Conservation (phyloP, 2,113 vertebrate species). For the Ctenomys sociabilis region DNA sequence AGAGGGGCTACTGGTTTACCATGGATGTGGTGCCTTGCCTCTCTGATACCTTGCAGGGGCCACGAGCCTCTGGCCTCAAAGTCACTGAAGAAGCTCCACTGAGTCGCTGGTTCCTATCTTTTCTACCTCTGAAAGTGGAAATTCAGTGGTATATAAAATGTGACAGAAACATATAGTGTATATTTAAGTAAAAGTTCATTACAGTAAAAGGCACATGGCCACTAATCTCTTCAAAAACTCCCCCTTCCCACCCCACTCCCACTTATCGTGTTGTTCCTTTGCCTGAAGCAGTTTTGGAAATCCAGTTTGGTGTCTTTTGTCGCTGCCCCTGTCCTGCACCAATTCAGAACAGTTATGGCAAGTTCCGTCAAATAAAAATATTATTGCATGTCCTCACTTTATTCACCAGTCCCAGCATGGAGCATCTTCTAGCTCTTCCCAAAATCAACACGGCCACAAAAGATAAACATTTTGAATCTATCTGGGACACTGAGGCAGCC, state of each 20-base stretch:
- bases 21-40: rapidly evolving
- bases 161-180: background rate
- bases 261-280: background rate
- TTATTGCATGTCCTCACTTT: background rate
- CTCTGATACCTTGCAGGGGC: background rate
- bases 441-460: no score
- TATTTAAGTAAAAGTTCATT: background rate
- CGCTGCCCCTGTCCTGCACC: background rate
- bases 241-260: background rate
- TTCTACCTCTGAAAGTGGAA: background rate
- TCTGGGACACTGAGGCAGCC: background rate
- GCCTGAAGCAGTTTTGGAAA: background rate
- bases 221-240: background rate
- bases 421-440: background rate
- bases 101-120: background rate
- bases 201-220: background rate
- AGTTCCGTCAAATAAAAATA: background rate
- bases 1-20: background rate
- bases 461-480: background rate
- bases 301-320: background rate
- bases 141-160: background rate
- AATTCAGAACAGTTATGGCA: background rate
- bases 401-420: background rate
- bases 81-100: background rate
- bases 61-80: background rate